These are phyloP conservation scores for Andrena chrysosceles DNA, from an alignment of 2,888 invertebrate species.

Conservation along the genomic window DNA sequence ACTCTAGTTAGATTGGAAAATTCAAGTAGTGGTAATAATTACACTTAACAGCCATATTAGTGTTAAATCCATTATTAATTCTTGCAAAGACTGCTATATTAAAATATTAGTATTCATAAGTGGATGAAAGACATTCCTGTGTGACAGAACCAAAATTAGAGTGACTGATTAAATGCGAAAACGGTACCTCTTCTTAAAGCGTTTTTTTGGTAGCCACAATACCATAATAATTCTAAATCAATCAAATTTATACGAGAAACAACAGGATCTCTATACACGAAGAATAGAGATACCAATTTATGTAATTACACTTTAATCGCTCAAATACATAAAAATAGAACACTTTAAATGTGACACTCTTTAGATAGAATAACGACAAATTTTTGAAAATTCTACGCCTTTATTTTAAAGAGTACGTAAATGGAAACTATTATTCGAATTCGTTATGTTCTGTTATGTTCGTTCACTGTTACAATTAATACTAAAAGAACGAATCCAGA, in stretches of 20 bases:
- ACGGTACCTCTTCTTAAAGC: constrained; percentile 79
- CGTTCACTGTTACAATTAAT: not conserved
- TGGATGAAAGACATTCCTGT: not conserved
- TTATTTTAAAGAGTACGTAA: not conserved
- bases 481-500: not conserved
- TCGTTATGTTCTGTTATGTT: not conserved
- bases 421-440: not conserved
- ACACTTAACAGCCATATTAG: constrained; percentile 4
- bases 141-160: not conserved
- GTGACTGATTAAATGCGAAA: constrained; percentile 11
- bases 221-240: constrained; percentile 75
- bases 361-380: constrained; percentile 8
- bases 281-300: constrained; percentile 31
- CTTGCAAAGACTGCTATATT: not conserved
- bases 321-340: constrained; percentile 6
- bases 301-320: constrained; percentile 48
- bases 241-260: constrained; percentile 22
- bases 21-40: constrained; percentile 21
- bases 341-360: not conserved
- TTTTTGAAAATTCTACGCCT: constrained; percentile 18
- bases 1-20: not conserved
- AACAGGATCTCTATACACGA: constrained; percentile 1
- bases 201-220: constrained; percentile 79
- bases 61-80: constrained; percentile 2
- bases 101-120: constrained; percentile 10